phyloP scores from a whole-genome alignment of 1,140 invertebrate species.

The Drosophila orena region DNA sequence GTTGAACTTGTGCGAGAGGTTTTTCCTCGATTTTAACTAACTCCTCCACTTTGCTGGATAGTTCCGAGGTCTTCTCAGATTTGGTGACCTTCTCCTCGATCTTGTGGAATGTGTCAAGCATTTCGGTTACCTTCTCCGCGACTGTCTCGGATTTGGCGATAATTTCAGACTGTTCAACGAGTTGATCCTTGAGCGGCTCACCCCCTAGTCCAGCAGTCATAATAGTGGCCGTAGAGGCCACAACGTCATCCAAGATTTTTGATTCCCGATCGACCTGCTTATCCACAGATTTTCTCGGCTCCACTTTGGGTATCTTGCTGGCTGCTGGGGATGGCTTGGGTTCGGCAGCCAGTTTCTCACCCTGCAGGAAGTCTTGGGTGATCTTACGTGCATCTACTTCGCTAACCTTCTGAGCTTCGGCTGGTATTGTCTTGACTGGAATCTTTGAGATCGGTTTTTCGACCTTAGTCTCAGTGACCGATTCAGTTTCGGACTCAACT shows the following conservation, averaged over 20 bases:
- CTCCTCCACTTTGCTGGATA: conserved; percentile 36
- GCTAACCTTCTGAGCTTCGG: conserved; percentile 22
- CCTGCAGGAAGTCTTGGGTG: conserved; percentile 74
- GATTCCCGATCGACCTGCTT: conserved; percentile 52
- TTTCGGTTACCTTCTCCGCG: conserved; percentile 58
- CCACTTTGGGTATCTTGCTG: conserved; percentile 72
- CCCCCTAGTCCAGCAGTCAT: conserved; percentile 61
- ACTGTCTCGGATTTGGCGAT: conserved; percentile 60
- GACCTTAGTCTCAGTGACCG: conserved; percentile 36
- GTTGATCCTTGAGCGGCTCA: conserved; percentile 32
- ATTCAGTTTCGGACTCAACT: conserved; percentile 54
- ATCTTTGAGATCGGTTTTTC: conserved; percentile 70
- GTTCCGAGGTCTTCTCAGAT: conserved; percentile 47
- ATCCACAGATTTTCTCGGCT: conserved; percentile 65
- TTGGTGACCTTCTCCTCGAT: conserved; percentile 62
- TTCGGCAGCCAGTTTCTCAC: conserved; percentile 55
- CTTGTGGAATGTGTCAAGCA: conserved; percentile 68
- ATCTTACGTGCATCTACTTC: conserved; percentile 66
- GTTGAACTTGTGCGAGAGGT: neutral
- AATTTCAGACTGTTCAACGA: conserved; percentile 42
- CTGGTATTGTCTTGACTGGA: conserved; percentile 54
- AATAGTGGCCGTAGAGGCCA: conserved; percentile 58
- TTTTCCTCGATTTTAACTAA: conserved; percentile 8
- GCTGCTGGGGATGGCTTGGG: conserved; percentile 55
- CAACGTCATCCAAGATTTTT: conserved; percentile 58